These are phyloP conservation scores for Bergia sp. DNA, from an alignment of 92 coral and sea anemone species.

Conservation along the genomic window DNA sequence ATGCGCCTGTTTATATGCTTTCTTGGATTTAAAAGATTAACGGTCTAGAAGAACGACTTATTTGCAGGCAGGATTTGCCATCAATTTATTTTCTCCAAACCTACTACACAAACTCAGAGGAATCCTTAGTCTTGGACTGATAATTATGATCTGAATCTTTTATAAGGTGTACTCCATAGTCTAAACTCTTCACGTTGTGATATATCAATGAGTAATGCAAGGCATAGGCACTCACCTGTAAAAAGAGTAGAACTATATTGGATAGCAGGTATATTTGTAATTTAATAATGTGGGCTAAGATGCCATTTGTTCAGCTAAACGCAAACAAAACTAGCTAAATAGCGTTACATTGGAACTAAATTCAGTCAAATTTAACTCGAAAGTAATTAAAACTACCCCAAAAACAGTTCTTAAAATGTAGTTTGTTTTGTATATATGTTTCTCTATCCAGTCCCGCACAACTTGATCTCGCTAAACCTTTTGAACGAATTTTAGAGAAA, in stretches of 20 bases:
- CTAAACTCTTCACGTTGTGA: neutral
- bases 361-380: neutral
- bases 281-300: neutral
- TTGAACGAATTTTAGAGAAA: neutral
- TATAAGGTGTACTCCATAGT: neutral
- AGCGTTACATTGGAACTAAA: neutral
- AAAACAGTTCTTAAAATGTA: too few relatives aligned
- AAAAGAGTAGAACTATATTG: neutral
- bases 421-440: too few relatives aligned
- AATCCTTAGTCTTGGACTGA: neutral
- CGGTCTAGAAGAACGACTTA: neutral
- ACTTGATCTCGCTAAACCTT: neutral
- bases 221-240: neutral
- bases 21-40: neutral
- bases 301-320: neutral
- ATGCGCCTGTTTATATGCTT: neutral
- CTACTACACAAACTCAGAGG: neutral
- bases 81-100: neutral
- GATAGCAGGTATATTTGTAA: neutral
- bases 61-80: neutral
- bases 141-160: slow-evolving; percentile 4
- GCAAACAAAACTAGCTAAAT: neutral
- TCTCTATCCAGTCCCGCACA: too few relatives aligned
- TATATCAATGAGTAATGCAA: neutral
- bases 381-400: too few relatives aligned